phyloP scores from a whole-genome alignment of 2,888 invertebrate genomes.

The Hoplodrina blanda region DNA sequence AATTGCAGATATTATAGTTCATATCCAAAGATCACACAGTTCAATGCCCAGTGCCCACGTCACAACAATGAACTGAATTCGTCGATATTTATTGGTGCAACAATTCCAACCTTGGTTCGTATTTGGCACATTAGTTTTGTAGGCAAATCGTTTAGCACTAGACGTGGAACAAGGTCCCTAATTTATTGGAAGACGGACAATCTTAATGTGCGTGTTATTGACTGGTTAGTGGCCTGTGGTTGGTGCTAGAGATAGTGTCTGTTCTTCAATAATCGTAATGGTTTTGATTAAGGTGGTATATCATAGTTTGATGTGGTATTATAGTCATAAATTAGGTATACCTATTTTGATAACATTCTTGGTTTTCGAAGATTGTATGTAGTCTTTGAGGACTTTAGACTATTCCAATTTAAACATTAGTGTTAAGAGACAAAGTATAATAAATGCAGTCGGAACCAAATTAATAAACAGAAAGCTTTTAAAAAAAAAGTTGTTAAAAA shows the following conservation, averaged over 20 bases:
- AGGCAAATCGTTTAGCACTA: constrained; percentile 42
- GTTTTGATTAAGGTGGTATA: constrained; percentile 10
- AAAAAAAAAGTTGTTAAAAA: too few relatives aligned
- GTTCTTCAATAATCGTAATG: constrained; percentile 17
- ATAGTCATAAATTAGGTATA: neutral
- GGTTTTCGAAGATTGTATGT: neutral
- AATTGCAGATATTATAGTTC: neutral
- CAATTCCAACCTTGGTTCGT: constrained; percentile 55
- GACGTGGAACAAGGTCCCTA: constrained; percentile 38
- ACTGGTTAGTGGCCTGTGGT: constrained; percentile 30
- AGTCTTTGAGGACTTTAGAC: neutral
- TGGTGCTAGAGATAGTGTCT: constrained; percentile 17
- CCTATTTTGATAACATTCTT: constrained; percentile 1
- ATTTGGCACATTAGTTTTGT: constrained; percentile 46
- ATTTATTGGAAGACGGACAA: constrained; percentile 48
- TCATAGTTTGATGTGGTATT: constrained; percentile 9
- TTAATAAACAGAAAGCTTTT: too few relatives aligned
- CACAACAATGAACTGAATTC: constrained; percentile 46
- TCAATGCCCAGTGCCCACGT: constrained; percentile 37
- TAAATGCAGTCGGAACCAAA: too few relatives aligned
- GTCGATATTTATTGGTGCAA: constrained; percentile 58
- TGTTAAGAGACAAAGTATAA: too few relatives aligned
- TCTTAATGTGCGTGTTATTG: constrained; percentile 49
- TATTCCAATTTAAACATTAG: neutral
- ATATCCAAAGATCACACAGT: constrained; percentile 32